Percentiles rank a stretch among this genome's conserved stretches.
phyloP scores from a whole-genome alignment of 1,140 invertebrate species.

The Saccostrea glomerata region DNA sequence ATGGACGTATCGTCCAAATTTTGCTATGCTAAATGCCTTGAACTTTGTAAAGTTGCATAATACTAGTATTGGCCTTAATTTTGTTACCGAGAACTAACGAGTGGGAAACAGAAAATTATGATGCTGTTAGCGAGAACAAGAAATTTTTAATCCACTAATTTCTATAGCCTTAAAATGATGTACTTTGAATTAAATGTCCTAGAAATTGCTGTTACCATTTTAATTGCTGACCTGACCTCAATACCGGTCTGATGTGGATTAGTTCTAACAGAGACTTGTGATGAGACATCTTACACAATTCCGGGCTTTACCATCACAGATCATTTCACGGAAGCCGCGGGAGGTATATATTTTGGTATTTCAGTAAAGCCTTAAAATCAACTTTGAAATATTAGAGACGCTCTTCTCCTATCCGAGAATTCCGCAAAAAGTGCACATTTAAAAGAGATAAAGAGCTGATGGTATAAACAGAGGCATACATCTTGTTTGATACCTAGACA shows the following conservation, averaged over 20 bases:
- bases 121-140: too few species aligned
- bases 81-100: too few species aligned
- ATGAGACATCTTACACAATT: background rate
- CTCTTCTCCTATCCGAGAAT: background rate
- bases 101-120: too few species aligned
- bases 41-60: too few species aligned
- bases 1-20: background rate
- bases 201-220: background rate
- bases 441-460: background rate
- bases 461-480: background rate
- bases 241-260: background rate
- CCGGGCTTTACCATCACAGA: background rate
- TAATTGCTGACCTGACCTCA: background rate
- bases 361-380: background rate
- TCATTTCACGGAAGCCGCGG: background rate
- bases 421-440: background rate
- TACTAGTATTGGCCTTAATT: too few species aligned
- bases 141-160: too few species aligned
- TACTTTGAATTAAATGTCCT: too few species aligned
- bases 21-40: too few species aligned
- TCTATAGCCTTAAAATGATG: too few species aligned
- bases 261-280: background rate
- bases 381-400: background rate
- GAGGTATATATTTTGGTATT: background rate
- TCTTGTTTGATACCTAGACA: background rate